Evolutionary conservation across 2,797 vertebrate species (phyloP), one percentile per base, ranked within the genome.

Genomic region (Enteromius anoplus): DNA sequence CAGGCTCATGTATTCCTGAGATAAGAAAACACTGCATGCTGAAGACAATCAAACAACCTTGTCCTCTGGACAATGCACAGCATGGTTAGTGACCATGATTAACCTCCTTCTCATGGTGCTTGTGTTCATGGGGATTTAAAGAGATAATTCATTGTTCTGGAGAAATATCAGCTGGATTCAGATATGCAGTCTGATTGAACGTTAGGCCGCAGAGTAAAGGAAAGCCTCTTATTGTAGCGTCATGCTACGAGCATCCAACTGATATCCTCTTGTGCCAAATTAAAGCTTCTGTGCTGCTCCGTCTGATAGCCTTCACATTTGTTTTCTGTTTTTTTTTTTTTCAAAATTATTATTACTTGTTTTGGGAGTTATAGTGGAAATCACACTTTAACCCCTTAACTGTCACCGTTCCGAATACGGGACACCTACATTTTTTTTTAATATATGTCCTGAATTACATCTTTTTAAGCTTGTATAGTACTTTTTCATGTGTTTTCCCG

Each of bases 121-220:
- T 76, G 51, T 80, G 53, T 76, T 75, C 78, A 62, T 77, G 79
- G 55, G 78, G 79, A 69, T 85, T 85, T 85, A 71, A 78, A 70
- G 29, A 81, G 79, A 85, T 85, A 75, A 82, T 34, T 75, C 62
- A 80, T 76, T 72, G 53, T 83, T 83, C 49, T 68, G 70, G 32
- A 62, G 32, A 75, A 82, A 81, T 81, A 47, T 72, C 66, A 72
- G 66, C 73, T 81, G 82, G 72, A 78, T 73, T 77, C 66, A 86
- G 76, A 76, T 77, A 60, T 72, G 37, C 58, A 80, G 78, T 72
- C 66, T 47, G 65, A 80, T 65, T 66, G 32, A 86, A 55, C 2
- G 21, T 49, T 26, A 73, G 73, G 60, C 49, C 7, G 3, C 8
- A 14, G 81, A 47, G n/a, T 58, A 34, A 71, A 81, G 68, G 40